Percentiles rank a stretch among this genome's conserved stretches.
phyloP scores from a whole-genome alignment of 2,113 vertebrate species.

The Melanocharis versteri region DNA sequence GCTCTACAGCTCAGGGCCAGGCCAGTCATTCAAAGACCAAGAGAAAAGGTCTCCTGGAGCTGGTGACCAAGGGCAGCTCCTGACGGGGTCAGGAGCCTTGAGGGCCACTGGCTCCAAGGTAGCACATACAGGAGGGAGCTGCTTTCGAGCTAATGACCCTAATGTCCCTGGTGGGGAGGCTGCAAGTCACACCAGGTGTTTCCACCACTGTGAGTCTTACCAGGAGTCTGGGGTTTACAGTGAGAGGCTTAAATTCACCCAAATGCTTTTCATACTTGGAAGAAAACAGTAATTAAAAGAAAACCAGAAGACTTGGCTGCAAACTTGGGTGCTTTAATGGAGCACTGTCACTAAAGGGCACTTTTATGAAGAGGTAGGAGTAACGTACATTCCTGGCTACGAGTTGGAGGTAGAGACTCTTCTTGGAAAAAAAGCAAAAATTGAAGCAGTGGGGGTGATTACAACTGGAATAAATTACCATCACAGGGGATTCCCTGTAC shows the following conservation, averaged over 20 bases:
- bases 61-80: neutral
- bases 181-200: neutral
- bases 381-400: neutral
- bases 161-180: neutral
- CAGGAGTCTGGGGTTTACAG: neutral
- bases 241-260: neutral
- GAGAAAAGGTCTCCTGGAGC: neutral
- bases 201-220: neutral
- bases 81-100: neutral
- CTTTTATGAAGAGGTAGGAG: neutral
- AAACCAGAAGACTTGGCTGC: neutral
- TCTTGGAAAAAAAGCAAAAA: neutral
- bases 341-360: neutral
- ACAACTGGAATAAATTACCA: conserved; percentile 36
- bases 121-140: neutral
- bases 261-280: neutral
- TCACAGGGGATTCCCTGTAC: conserved; percentile 42
- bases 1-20: neutral
- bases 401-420: neutral
- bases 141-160: neutral
- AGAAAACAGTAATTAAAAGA: neutral
- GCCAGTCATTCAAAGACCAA: neutral
- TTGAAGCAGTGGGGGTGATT: neutral
- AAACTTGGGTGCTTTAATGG: neutral
- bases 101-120: neutral